These are phyloP conservation scores for Microtus ochrogaster DNA, from an alignment of 2,113 vertebrate genomes.

Conservation along the genomic window DNA sequence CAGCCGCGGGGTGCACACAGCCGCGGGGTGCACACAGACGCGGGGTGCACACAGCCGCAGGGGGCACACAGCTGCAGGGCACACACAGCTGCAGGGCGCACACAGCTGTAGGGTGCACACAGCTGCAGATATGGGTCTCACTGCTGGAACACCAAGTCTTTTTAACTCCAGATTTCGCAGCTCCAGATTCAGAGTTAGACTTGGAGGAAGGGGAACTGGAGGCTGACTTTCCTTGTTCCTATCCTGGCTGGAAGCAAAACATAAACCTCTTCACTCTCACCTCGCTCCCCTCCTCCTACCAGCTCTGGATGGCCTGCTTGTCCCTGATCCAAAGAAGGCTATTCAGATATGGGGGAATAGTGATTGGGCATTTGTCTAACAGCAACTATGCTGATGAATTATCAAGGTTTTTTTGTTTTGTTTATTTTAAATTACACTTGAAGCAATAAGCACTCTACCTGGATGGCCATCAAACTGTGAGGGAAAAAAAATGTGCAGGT, in stretches of 20 bases:
- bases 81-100: no score
- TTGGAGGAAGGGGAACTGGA: background rate
- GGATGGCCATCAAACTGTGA: background rate
- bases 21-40: rapidly evolving
- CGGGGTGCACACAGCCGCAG: rapidly evolving
- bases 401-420: conserved; percentile 43
- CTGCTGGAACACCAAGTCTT: background rate
- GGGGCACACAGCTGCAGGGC: rapidly evolving
- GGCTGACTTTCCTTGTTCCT: background rate
- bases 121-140: no score
- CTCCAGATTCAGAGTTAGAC: background rate
- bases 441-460: conserved; percentile 3
- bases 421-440: conserved; percentile 13
- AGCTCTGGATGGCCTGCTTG: conserved; percentile 38
- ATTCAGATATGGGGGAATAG: conserved; percentile 66
- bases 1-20: no score
- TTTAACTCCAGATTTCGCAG: background rate
- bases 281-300: background rate
- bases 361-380: conserved; percentile 73
- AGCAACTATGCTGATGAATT: conserved; percentile 41
- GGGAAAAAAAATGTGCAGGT: background rate
- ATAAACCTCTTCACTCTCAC: background rate
- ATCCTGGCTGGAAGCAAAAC: background rate
- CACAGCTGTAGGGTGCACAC: no score
- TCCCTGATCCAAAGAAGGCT: conserved; percentile 51